Evolutionary conservation across 2,113 vertebrate species (phyloP).

Genomic region (Gopherus evgoodei): DNA sequence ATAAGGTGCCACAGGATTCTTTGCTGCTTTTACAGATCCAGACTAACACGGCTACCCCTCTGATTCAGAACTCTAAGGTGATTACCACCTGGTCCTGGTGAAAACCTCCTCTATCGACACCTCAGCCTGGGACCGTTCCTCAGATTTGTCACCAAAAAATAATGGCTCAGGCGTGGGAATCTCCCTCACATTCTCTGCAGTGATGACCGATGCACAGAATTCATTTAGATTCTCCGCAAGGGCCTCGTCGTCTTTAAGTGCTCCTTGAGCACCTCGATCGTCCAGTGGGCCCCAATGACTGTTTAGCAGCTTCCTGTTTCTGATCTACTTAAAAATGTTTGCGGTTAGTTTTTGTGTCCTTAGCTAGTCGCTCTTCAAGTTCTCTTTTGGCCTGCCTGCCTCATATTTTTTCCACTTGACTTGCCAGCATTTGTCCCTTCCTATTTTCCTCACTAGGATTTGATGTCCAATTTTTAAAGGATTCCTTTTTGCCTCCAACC

Average conservation of each 20-base stretch:
- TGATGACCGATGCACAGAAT: not conserved
- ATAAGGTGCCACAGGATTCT: too few species aligned
- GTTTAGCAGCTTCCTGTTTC: not conserved
- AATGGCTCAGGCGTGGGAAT: not conserved
- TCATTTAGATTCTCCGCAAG: not conserved
- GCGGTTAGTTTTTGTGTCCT: not conserved
- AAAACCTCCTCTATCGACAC: not conserved
- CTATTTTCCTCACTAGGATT: not conserved
- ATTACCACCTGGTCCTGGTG: not conserved
- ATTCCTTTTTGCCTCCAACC: not conserved
- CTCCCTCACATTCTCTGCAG: not conserved
- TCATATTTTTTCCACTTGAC: not conserved
- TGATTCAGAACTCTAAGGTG: not conserved
- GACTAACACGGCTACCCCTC: too few species aligned
- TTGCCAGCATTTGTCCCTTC: not conserved
- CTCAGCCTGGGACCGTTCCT: not conserved
- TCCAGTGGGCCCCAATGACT: not conserved
- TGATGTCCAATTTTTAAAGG: not conserved
- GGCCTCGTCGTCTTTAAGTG: not conserved
- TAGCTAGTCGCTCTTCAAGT: not conserved
- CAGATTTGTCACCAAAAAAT: not conserved
- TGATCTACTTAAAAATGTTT: not conserved
- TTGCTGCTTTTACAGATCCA: too few species aligned
- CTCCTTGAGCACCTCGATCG: not conserved
- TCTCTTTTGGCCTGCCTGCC: not conserved